Conservation (phyloP, 2,113 vertebrate genomes). For the Zapornia atra region DNA sequence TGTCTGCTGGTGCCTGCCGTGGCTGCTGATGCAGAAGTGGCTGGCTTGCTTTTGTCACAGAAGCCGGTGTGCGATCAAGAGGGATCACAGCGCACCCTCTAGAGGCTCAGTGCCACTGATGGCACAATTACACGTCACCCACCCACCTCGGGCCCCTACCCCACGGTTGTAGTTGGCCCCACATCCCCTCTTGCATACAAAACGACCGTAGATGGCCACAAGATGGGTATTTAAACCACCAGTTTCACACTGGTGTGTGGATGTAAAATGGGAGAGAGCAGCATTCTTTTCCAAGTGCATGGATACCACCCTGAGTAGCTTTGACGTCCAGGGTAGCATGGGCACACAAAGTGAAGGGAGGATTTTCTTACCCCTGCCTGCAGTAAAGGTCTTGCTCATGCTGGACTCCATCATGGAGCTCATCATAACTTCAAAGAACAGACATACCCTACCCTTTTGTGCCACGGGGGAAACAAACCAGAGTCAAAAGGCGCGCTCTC, state of each 20-base stretch:
- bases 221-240: accelerated
- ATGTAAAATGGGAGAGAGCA: not conserved
- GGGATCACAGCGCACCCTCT: conserved; percentile 30
- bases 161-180: not conserved
- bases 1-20: not conserved
- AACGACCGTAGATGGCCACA: accelerated
- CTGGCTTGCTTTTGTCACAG: not conserved
- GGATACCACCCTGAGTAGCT: not conserved
- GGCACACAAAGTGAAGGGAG: not conserved
- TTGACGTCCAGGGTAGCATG: not conserved
- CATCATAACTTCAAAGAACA: not conserved
- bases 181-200: not conserved
- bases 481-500: not conserved
- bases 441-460: too few species aligned
- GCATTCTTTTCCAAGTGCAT: accelerated
- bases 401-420: not conserved
- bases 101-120: not conserved
- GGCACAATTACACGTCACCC: not conserved
- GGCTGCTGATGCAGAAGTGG: not conserved
- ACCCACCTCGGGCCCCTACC: too few species aligned
- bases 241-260: not conserved
- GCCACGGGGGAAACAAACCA: accelerated
- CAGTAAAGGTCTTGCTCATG: not conserved
- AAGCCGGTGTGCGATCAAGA: not conserved
- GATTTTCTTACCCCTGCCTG: not conserved